Base-by-base conservation (phyloP, 2,888 invertebrate species). In the Patella caerulea region DNA sequence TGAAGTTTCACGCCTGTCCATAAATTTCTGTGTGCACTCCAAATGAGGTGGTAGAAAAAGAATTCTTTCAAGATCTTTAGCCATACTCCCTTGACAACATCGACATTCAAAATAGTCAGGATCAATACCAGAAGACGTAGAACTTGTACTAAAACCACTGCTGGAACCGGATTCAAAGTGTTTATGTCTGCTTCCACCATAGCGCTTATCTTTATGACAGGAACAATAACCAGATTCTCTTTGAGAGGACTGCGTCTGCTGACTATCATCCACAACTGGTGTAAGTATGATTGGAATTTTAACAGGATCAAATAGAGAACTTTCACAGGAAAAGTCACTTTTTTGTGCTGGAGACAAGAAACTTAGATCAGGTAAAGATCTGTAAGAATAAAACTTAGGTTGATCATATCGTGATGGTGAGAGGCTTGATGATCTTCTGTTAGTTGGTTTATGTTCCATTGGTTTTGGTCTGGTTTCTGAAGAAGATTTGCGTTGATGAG, bases 1-100 rank as follows among this genome's bases (percentile, higher is more conserved):
- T 24, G 65, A 65, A 15, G 65, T 24, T 24, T 65, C 65, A 65
- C 19, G 24, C 14, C 54, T 52, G n/a, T 15, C 15, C 24, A 55
- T 71, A 29, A 71, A 76, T 72, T 76, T 71, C 34, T 54, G 72
- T 11, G 74, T 76, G 56, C 80, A 82, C 73, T 88, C 87, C 12
- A 87, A 81, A 78, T 88, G 88, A n/a, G 88, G 88, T 56, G 88
- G 88, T 56, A 83, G 86, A 76, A 88, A 88, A 17, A 88, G 83
- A 17, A 88, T 79, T 53, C 87, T 80, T 72, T 88, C 87, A 75
- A 88, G 76, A 69, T 83, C 83, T 15, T 78, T 76, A 2, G 84
- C 74, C 72, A 84, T 73, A 45, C 45, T 45, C 17, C 80, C 78
- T 4, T 77, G 74, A 71, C 77, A 78, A 19, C 79, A 78, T 19